Conservation (phyloP, 2,888 invertebrate genomes). For the Stratiomys singularior region DNA sequence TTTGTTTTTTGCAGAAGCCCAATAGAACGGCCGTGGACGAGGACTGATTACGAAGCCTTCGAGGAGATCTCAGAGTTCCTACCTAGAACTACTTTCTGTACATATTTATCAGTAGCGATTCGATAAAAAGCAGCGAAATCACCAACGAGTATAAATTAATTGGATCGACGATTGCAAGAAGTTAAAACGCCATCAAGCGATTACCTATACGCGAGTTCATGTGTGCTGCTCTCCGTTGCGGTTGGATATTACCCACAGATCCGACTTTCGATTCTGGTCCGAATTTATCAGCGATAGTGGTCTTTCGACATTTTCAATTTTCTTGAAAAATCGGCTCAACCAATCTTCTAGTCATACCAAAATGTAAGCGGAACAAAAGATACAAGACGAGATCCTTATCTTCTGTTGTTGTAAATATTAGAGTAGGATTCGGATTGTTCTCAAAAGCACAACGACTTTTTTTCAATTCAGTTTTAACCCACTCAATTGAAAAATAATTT, state of each 20-base stretch:
- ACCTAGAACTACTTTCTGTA: constrained; percentile 29
- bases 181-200: not conserved
- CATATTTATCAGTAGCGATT: not conserved
- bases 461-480: not conserved
- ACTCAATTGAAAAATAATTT: not conserved
- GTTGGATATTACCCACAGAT: no score
- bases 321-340: not conserved
- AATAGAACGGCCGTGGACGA: not conserved
- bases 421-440: not conserved
- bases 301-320: not conserved
- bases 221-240: no score
- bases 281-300: not conserved
- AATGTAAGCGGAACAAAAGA: not conserved
- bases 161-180: not conserved
- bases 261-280: no score
- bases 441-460: not conserved
- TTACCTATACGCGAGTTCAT: not conserved
- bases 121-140: not conserved
- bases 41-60: constrained; percentile 21
- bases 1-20: constrained; percentile 37
- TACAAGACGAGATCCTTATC: not conserved
- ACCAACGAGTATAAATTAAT: constrained; percentile 20
- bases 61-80: constrained; percentile 43
- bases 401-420: constrained; percentile 6
- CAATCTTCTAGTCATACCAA: constrained; percentile 39